Evolutionary conservation across 2,113 vertebrate genomes (phyloP), one percentile per base, ranked within the genome.

Genomic region (Chaenocephalus aceratus): DNA sequence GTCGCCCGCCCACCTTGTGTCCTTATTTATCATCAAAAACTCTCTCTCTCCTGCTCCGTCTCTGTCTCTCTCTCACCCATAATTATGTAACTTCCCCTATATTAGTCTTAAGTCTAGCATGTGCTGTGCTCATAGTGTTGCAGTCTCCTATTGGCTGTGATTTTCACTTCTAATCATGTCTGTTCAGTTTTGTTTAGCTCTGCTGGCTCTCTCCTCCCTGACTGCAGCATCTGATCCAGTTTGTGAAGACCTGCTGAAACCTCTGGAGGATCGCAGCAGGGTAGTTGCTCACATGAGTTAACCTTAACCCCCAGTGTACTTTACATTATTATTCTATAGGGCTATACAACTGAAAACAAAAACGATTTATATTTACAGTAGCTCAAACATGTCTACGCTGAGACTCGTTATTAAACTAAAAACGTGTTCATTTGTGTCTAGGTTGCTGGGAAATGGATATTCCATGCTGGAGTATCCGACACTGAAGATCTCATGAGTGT

Each of bases 361-460:
- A 18, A 12, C n/a, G 54, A 11, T 46, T 58, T 26, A 13, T 5
- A n/a, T n/a, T n/a, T n/a, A n/a, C n/a, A n/a, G n/a, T n/a, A 41
- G 10, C 21, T 41, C 15, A 61, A 67, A 26, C 23, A 59, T 45
- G 5, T 53, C 6, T 2, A 7, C 0, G 30, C 34, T 70, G 10
- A 36, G 11, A 23, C 11, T 13, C 11, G 3, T 13, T 34, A 34
- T 34, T 34, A 21, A 41, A 7, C 36, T 41, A 41, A 6, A 41
- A 21, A 63, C 69, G 63, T 80, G 48, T 15, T 8, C 26, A 14
- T 84, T 5, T 69, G 6, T 77, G 2, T 79, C 10, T 30, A 92
- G 88, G 0, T 86, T 58, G 7, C 1, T 67, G 89, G 91, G n/a
- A 89, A 88, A 85, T 90, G 81, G 86, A 87, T 91, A 16, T 75